These are phyloP conservation scores for Ramazzottius varieornatus DNA, from an alignment of 2,888 invertebrate species.

Conservation along the genomic window DNA sequence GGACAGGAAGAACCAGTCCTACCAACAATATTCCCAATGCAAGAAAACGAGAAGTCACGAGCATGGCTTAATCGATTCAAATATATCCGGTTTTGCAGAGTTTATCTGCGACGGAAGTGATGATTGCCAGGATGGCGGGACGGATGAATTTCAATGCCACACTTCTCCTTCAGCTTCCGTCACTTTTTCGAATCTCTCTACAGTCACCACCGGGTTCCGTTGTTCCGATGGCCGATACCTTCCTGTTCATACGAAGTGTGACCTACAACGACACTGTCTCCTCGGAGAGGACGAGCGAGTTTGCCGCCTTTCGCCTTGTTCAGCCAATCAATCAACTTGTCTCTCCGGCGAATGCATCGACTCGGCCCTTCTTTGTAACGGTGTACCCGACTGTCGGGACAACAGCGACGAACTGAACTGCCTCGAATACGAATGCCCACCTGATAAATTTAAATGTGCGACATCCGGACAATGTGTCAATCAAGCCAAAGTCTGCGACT, in stretches of 20 bases:
- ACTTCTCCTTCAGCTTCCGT: no score
- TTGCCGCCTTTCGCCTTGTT: background rate
- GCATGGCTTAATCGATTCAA: background rate
- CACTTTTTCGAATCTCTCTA: no score
- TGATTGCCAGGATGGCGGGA: conserved; percentile 23
- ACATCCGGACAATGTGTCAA: conserved; percentile 23
- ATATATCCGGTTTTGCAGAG: conserved; percentile 7
- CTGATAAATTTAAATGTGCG: conserved; percentile 16
- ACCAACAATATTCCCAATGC: background rate
- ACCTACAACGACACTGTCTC: conserved; percentile 22
- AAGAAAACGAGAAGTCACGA: background rate
- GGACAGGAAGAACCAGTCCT: background rate
- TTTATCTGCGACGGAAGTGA: conserved; percentile 25
- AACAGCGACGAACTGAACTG: conserved; percentile 1
- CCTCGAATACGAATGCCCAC: conserved; percentile 14
- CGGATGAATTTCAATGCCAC: conserved; percentile 20
- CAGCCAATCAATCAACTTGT: background rate
- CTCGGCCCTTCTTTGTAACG: background rate
- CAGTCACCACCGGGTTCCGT: conserved; percentile 8
- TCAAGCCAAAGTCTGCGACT: conserved; percentile 23
- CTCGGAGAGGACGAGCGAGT: conserved; percentile 21
- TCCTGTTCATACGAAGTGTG: conserved; percentile 16
- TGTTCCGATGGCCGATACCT: conserved; percentile 18
- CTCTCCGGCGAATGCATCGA: background rate
- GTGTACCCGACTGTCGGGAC: background rate